phyloP scores from a whole-genome alignment of 2,888 invertebrate species.

The Bimastos eiseni region DNA sequence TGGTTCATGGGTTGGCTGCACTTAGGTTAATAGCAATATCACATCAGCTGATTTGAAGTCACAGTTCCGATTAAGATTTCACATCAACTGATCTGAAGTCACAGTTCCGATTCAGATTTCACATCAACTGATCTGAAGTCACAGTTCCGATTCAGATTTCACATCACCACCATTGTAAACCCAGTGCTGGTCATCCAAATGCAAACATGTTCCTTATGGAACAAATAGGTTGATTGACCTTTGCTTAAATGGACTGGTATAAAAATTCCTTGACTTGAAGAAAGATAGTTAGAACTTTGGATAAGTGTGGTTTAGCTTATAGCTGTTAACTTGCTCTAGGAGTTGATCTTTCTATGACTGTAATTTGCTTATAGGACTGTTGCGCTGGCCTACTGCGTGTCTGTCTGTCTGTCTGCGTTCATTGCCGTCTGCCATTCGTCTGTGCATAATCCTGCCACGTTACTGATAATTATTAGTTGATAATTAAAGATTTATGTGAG shows the following conservation, averaged over 20 bases:
- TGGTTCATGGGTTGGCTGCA: not conserved
- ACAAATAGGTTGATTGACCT: not conserved
- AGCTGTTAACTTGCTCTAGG: not conserved
- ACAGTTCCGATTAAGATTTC: not conserved
- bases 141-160: not conserved
- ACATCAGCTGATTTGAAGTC: not conserved
- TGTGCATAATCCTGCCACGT: not conserved
- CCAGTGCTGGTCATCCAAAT: not conserved
- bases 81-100: not conserved
- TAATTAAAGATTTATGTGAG: not conserved
- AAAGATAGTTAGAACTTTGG: not conserved
- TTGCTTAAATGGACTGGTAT: not conserved
- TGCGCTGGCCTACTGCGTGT: not conserved
- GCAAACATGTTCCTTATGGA: too few relatives aligned
- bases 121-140: not conserved
- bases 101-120: not conserved
- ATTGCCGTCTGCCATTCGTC: not conserved
- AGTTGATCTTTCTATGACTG: not conserved
- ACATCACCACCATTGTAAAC: not conserved
- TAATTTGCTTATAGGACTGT: not conserved
- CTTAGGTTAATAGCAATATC: not conserved
- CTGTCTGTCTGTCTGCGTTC: not conserved
- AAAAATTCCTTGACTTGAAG: not conserved
- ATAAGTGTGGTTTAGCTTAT: not conserved
- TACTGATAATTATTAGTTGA: conserved; percentile 1